Evolutionary conservation across 2,797 vertebrate species (phyloP).

Genomic region (Staurois parvus): DNA sequence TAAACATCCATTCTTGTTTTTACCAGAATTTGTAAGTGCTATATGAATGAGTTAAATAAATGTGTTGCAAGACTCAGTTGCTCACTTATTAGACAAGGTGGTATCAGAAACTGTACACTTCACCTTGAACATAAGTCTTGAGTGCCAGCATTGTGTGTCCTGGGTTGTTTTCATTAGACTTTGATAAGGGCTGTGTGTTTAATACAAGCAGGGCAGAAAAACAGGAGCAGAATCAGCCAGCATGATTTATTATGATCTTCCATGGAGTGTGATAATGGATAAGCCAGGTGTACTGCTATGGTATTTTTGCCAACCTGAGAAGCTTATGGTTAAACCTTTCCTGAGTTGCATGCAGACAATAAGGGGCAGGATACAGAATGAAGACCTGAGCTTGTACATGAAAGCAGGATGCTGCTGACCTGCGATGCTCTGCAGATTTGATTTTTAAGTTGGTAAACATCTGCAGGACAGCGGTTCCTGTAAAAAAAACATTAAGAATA

Average conservation of each 20-base stretch:
- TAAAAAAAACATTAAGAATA: conserved; percentile 10
- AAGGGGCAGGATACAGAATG: background rate
- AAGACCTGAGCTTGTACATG: background rate
- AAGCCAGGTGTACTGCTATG: conserved; percentile 26
- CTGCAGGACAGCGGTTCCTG: background rate
- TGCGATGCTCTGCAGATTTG: conserved; percentile 16
- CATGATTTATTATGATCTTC: conserved; percentile 21
- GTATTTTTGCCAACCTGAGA: conserved; percentile 20
- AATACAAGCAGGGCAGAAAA: conserved; percentile 1
- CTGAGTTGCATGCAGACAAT: conserved; percentile 22
- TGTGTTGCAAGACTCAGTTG: no score
- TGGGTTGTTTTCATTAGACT: background rate
- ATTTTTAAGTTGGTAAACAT: background rate
- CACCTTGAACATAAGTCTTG: conserved; percentile 23
- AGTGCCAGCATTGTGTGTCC: background rate
- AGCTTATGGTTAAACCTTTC: conserved; percentile 21
- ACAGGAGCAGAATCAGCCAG: background rate
- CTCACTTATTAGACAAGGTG: background rate
- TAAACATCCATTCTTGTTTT: no score
- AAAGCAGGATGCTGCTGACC: background rate
- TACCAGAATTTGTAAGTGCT: no score
- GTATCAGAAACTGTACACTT: background rate
- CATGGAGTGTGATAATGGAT: conserved; percentile 9
- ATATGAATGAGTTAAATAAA: no score
- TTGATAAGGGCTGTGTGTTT: conserved; percentile 32